These are phyloP conservation scores for Tor tambroides DNA, from an alignment of 2,113 vertebrate genomes.

Conservation along the genomic window DNA sequence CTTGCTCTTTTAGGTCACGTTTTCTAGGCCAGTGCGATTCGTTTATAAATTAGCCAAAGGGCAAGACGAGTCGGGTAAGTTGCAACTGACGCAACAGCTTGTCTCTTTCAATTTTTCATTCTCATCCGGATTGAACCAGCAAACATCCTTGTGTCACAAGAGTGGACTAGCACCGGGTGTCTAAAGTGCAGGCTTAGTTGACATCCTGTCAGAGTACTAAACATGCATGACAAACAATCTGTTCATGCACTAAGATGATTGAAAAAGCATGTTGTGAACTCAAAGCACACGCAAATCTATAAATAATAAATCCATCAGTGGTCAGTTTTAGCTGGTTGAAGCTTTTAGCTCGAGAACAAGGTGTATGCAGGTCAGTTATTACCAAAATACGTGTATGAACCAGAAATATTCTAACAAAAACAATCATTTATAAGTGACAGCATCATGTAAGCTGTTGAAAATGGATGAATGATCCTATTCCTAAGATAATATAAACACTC, in stretches of 20 bases:
- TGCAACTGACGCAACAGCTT: slow-evolving; percentile 26
- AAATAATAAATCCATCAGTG: slow-evolving; percentile 16
- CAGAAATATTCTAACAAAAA: not conserved
- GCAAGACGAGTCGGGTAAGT: not conserved
- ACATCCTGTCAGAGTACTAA: slow-evolving; percentile 39
- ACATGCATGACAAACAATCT: slow-evolving; percentile 27
- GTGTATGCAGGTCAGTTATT: not conserved
- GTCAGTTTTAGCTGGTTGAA: not conserved
- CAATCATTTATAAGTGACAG: not conserved
- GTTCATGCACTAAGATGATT: slow-evolving; percentile 7
- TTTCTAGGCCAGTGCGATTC: not conserved
- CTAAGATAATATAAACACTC: not conserved
- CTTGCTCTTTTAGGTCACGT: not conserved
- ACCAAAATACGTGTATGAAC: not conserved
- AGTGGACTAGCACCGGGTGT: not conserved
- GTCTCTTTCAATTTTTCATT: slow-evolving; percentile 35
- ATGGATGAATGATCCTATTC: not conserved
- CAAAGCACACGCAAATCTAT: not conserved
- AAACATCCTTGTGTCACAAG: slow-evolving; percentile 27
- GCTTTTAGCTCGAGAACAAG: not conserved
- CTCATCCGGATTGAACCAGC: slow-evolving; percentile 22
- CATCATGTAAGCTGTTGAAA: not conserved
- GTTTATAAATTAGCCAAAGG: slow-evolving; percentile 43
- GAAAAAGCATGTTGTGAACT: slow-evolving; percentile 27
- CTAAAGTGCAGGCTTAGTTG: slow-evolving; percentile 43